Evolutionary conservation across 1,140 invertebrate species (phyloP).

Genomic region (Orius insidiosus): DNA sequence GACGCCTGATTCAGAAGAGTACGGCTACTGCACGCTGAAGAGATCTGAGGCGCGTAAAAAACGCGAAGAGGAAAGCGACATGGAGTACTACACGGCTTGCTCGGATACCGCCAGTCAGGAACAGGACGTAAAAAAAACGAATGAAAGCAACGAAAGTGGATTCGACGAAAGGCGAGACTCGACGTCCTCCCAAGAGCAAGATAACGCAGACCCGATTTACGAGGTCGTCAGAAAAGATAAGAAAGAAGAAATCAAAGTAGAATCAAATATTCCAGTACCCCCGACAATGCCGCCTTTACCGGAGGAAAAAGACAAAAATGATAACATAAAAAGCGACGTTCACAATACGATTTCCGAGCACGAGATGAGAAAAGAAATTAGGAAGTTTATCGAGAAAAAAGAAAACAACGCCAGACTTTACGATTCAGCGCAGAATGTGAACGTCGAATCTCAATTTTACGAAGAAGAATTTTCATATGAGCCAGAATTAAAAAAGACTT

Average conservation of each 20-base stretch:
- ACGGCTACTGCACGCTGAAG: slow-evolving; percentile 4
- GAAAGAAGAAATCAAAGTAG: neutral
- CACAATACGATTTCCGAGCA: neutral
- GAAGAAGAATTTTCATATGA: slow-evolving; percentile 23
- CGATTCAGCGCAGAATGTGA: neutral
- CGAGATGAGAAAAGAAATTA: slow-evolving; percentile 7
- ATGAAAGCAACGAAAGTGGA: slow-evolving; percentile 10
- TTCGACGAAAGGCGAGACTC: slow-evolving; percentile 10
- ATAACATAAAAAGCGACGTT: slow-evolving; percentile 3
- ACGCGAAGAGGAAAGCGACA: slow-evolving; percentile 4
- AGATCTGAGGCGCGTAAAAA: neutral
- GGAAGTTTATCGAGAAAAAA: slow-evolving; percentile 5
- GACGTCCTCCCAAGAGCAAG: slow-evolving; percentile 4
- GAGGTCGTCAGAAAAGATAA: neutral
- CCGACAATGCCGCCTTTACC: neutral
- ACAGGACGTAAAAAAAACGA: neutral
- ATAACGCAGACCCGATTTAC: neutral
- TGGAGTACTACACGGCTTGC: slow-evolving; percentile 9
- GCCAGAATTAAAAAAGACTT: slow-evolving; percentile 17
- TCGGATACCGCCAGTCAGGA: slow-evolving; percentile 5
- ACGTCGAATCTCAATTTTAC: slow-evolving; percentile 8
- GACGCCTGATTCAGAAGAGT: neutral
- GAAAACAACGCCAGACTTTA: slow-evolving; percentile 2
- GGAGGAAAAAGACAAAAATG: slow-evolving; percentile 1
- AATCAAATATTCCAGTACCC: neutral